Conservation (phyloP, 2,888 invertebrate species). For the Lasioglossum lativentre region DNA sequence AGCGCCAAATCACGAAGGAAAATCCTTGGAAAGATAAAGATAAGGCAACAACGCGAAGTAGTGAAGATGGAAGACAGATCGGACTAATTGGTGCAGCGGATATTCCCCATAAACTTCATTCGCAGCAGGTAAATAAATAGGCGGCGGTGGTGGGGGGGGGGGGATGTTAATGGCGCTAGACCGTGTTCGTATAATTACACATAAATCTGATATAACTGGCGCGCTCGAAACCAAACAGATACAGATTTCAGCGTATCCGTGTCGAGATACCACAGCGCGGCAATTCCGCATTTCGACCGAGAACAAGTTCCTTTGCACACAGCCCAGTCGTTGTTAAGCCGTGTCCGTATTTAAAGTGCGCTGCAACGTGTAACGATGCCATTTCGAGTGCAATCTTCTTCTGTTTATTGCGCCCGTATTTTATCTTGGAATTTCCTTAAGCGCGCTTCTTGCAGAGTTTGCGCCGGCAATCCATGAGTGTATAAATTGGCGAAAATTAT, state of each 20-base stretch:
- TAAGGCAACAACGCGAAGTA: neutral
- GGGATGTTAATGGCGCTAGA: neutral
- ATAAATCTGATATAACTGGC: constrained; percentile 6
- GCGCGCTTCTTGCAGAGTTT: constrained; percentile 30
- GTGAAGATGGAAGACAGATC: neutral
- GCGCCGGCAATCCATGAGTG: constrained; percentile 47
- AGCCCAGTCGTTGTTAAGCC: constrained; percentile 33
- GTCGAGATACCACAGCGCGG: constrained; percentile 7
- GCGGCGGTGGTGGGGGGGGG: neutral
- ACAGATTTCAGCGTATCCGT: constrained; percentile 19
- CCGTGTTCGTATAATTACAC: constrained; percentile 17
- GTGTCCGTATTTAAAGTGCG: constrained; percentile 38
- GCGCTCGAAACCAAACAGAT: neutral
- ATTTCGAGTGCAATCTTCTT: constrained; percentile 55
- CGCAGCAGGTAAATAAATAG: neutral
- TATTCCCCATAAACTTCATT: constrained; percentile 2
- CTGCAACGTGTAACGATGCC: constrained; percentile 53
- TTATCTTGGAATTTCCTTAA: constrained; percentile 53
- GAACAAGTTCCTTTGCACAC: constrained; percentile 39
- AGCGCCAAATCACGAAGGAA: too few species aligned
- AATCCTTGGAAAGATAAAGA: neutral
- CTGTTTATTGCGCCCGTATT: constrained; percentile 59
- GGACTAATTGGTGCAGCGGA: neutral
- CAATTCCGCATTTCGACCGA: constrained; percentile 36
- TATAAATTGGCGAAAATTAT: constrained; percentile 46